Evolutionary conservation across 2,888 invertebrate species (phyloP).

Genomic region (Clusia tigrina): DNA sequence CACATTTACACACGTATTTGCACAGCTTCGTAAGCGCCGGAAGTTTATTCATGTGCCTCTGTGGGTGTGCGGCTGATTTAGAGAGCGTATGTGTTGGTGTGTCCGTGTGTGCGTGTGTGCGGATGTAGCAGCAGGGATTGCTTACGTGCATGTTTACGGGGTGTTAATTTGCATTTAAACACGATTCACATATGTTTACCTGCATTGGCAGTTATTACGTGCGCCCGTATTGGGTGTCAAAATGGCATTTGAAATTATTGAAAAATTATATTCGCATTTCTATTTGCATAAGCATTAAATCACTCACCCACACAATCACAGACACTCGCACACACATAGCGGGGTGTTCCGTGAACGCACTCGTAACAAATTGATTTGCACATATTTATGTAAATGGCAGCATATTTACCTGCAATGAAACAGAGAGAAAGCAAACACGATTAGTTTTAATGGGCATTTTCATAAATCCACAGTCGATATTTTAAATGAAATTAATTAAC

Average conservation of each 20-base stretch:
- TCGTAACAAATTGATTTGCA: neutral
- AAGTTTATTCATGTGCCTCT: too few species aligned
- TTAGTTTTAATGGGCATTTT: too few species aligned
- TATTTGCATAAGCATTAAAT: slow-evolving; percentile 2
- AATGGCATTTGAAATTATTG: slow-evolving; percentile 3
- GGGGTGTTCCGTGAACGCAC: neutral
- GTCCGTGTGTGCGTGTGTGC: neutral
- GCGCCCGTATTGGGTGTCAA: neutral
- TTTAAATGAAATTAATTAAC: too few species aligned
- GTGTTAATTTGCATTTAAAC: slow-evolving; percentile 4
- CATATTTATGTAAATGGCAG: neutral
- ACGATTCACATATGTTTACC: neutral
- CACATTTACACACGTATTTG: too few species aligned
- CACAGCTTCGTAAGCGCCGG: too few species aligned
- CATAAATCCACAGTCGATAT: too few species aligned
- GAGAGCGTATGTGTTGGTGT: too few species aligned
- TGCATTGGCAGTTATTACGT: neutral
- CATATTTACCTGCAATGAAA: neutral
- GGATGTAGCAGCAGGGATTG: neutral
- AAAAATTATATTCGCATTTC: slow-evolving; percentile 10
- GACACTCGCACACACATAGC: neutral
- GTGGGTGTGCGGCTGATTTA: too few species aligned
- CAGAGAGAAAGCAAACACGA: neutral
- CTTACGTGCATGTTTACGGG: neutral
- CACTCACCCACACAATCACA: neutral